Evolutionary conservation across 1,140 invertebrate species (phyloP).

Genomic region (Hydropsyche tenuis): DNA sequence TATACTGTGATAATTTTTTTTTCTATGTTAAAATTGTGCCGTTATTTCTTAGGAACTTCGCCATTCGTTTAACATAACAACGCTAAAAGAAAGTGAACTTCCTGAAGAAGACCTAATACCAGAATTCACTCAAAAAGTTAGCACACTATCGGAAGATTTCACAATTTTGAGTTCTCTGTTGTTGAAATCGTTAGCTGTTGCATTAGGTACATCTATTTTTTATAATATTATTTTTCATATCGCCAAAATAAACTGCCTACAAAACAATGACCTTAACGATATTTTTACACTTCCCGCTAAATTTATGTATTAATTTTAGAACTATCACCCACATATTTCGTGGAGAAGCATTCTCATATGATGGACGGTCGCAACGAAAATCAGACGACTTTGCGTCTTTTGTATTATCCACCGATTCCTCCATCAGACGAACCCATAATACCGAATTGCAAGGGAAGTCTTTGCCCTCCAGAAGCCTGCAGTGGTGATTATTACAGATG

Average conservation of each 20-base stretch:
- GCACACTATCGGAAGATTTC: conserved; percentile 69
- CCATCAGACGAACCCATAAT: conserved; percentile 61
- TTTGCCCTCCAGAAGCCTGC: conserved; percentile 38
- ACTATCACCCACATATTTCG: conserved; percentile 58
- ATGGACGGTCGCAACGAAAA: conserved; percentile 66
- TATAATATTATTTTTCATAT: background rate
- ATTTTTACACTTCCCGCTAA: too few species aligned
- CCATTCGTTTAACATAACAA: conserved; percentile 72
- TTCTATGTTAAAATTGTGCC: conserved; percentile 10
- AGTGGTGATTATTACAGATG: conserved; percentile 67
- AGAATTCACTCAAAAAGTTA: conserved; percentile 68
- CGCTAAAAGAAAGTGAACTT: conserved; percentile 65
- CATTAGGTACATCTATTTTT: conserved; percentile 58
- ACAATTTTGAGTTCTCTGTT: conserved; percentile 70
- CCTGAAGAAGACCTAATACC: conserved; percentile 71
- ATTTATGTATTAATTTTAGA: conserved; percentile 32
- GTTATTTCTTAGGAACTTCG: conserved; percentile 64
- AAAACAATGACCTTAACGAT: too few species aligned
- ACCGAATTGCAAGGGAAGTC: conserved; percentile 37
- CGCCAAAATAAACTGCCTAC: too few species aligned
- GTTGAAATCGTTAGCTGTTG: conserved; percentile 70
- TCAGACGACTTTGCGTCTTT: conserved; percentile 69
- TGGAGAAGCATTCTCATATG: conserved; percentile 70
- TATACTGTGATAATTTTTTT: conserved; percentile 16
- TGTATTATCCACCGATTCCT: conserved; percentile 73